Evolutionary conservation across 1,140 invertebrate species (phyloP).

Genomic region (Caerostris darwini): DNA sequence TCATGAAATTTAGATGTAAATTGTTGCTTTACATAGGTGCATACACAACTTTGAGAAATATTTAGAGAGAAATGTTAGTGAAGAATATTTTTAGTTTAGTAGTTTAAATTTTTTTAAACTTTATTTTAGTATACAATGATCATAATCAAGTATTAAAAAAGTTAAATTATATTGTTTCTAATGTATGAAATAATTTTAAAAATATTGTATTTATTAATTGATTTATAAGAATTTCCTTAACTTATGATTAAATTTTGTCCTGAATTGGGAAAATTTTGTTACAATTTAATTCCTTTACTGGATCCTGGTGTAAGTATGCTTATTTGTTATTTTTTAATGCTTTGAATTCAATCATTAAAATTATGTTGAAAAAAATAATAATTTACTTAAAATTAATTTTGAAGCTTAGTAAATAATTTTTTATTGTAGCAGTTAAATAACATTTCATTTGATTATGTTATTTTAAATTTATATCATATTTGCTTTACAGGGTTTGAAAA

Average conservation of each 20-base stretch:
- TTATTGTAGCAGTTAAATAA: background rate
- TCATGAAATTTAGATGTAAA: too few species aligned
- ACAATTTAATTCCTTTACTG: constrained; percentile 39
- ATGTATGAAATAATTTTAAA: too few species aligned
- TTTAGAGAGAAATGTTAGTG: too few species aligned
- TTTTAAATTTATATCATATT: background rate
- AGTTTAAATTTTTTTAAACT: too few species aligned
- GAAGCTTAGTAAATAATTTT: background rate
- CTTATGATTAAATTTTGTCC: constrained; percentile 55
- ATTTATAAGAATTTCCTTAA: constrained; percentile 34
- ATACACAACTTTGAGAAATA: too few species aligned
- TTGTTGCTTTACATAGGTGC: too few species aligned
- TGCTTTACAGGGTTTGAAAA: constrained; percentile 48
- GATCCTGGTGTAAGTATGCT: constrained; percentile 66
- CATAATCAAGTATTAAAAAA: too few species aligned
- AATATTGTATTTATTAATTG: too few species aligned
- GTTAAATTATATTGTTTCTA: too few species aligned
- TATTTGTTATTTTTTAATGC: background rate
- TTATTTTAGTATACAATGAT: too few species aligned
- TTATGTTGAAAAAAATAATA: background rate
- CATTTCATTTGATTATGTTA: background rate
- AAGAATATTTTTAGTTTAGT: too few species aligned
- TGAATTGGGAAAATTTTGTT: constrained; percentile 65
- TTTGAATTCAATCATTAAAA: too few species aligned
- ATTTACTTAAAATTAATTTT: background rate